Conservation (phyloP, 2,113 vertebrate species). For the Ivindomyrus marchei region DNA sequence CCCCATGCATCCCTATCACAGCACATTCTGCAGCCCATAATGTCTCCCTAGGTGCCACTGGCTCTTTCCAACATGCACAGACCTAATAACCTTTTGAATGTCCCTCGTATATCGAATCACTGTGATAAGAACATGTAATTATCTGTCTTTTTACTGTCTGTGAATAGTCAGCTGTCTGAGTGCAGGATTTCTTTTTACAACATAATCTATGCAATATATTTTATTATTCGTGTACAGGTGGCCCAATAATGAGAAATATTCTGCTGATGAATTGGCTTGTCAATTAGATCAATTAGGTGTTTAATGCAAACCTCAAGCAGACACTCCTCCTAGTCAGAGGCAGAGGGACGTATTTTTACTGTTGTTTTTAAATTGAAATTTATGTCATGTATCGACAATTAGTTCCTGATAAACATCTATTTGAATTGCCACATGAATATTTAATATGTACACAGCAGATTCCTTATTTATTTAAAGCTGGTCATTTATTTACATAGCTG, state of each 20-base stretch:
- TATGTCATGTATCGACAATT: conserved; percentile 42
- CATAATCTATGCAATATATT: not conserved
- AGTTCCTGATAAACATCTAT: conserved; percentile 59
- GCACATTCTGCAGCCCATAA: not conserved
- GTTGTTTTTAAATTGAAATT: conserved; percentile 48
- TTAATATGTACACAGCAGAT: conserved; percentile 42
- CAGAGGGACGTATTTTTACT: conserved; percentile 53
- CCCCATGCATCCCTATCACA: not conserved
- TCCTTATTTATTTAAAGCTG: conserved; percentile 56
- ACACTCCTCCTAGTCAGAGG: conserved; percentile 37
- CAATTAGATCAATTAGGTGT: conserved; percentile 40
- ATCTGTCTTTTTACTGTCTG: not conserved
- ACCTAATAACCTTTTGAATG: not conserved
- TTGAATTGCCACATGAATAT: conserved; percentile 47
- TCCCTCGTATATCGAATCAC: not conserved
- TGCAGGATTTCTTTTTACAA: not conserved
- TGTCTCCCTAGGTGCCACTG: not conserved
- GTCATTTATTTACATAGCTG: conserved; percentile 55
- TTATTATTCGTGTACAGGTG: conserved; percentile 7
- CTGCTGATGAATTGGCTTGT: conserved; percentile 44
- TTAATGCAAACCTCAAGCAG: conserved; percentile 42
- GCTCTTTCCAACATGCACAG: not conserved
- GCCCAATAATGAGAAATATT: conserved; percentile 34
- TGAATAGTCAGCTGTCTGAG: not conserved
- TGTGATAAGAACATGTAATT: not conserved